A percentile compares a stretch with the other conserved stretches of the same genome.
Conservation (phyloP, 2,888 invertebrate species). For the Hypercompe scribonia region DNA sequence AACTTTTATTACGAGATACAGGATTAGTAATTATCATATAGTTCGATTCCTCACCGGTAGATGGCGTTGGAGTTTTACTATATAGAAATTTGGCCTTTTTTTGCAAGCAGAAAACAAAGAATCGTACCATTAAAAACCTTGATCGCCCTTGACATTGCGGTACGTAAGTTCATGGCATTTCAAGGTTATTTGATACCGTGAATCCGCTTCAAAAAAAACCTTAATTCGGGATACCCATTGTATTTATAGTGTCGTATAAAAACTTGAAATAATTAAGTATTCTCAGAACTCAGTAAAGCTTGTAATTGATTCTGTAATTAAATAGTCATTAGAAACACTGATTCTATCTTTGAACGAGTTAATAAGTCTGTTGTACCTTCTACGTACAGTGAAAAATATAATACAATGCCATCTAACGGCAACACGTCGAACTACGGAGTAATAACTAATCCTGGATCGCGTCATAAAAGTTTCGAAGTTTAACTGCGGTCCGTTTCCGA, state of each 20-base stretch:
- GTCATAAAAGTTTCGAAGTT: neutral
- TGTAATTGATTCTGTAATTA: constrained; percentile 8
- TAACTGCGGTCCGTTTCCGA: neutral
- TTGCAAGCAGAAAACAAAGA: neutral
- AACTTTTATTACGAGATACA: neutral
- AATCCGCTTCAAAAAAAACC: constrained; percentile 12
- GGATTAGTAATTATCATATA: neutral
- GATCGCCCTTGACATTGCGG: constrained; percentile 7
- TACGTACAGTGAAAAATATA: neutral
- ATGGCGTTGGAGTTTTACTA: neutral
- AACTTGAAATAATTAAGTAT: constrained; percentile 8
- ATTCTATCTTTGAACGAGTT: neutral
- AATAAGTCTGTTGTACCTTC: neutral
- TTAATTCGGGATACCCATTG: constrained; percentile 15
- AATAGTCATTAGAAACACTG: neutral
- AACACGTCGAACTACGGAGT: neutral
- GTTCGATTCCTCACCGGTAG: neutral
- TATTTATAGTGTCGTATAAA: constrained; percentile 3
- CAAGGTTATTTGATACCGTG: constrained; percentile 2
- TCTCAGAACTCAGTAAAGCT: neutral
- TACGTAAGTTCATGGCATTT: neutral
- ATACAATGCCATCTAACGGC: neutral
- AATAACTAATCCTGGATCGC: neutral
- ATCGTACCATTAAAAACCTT: neutral
- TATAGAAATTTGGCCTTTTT: neutral